Conservation (phyloP, 2,888 invertebrate species). For the Cryptophagus acutangulus region DNA sequence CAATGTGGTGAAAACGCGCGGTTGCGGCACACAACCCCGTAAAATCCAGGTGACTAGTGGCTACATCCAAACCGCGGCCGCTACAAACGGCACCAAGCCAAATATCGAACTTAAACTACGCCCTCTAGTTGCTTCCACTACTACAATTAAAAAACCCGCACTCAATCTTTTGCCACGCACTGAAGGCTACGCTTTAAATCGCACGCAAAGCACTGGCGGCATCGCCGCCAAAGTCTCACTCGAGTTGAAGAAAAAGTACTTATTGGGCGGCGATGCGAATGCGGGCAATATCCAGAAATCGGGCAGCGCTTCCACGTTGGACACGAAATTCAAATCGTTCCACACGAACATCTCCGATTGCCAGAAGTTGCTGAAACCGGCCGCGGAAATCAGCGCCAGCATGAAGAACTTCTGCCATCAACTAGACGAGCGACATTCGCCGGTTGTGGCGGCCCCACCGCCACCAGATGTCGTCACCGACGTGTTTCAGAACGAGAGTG, state of each 20-base stretch:
- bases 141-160: conserved; percentile 34
- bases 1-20: conserved; percentile 53
- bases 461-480: conserved; percentile 23
- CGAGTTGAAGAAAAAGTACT: conserved; percentile 79
- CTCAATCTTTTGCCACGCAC: conserved; percentile 46
- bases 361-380: conserved; percentile 78
- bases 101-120: conserved; percentile 46
- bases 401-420: conserved; percentile 63
- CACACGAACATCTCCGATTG: conserved; percentile 83
- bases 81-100: conserved; percentile 23
- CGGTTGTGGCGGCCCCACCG: conserved; percentile 24
- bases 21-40: conserved; percentile 36
- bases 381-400: conserved; percentile 58
- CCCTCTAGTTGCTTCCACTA: conserved; percentile 42
- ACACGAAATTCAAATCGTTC: conserved; percentile 78
- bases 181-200: conserved; percentile 73
- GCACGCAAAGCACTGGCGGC: conserved; percentile 81
- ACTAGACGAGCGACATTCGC: conserved; percentile 43
- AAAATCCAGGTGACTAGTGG: conserved; percentile 49
- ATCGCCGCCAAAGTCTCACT: conserved; percentile 82
- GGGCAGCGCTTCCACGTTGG: conserved; percentile 76
- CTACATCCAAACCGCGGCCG: conserved; percentile 42
- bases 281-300: conserved; percentile 73
- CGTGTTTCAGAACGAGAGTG: conserved; percentile 43
- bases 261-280: conserved; percentile 65